Conservation (phyloP, 92 coral and sea anemone species). For the Parazoanthus darwini region DNA sequence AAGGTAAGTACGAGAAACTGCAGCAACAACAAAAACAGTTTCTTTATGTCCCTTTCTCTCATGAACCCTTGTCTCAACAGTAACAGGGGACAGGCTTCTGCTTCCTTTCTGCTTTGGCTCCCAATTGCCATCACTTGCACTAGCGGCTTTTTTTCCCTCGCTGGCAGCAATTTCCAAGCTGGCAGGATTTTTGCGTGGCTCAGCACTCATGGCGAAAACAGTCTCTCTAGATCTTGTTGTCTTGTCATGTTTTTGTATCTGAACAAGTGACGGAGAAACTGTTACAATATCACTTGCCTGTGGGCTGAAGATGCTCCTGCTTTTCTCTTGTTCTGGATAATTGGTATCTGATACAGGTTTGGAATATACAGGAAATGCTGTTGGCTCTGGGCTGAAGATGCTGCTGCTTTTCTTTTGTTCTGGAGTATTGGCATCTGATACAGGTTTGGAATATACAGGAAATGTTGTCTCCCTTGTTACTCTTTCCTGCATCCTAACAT, state of each 20-base stretch:
- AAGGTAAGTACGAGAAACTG: too few species aligned
- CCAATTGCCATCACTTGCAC: not conserved
- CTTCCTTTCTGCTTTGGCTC: not conserved
- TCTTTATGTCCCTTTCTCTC: slow-evolving; percentile 40
- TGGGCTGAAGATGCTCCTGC: slow-evolving; percentile 11
- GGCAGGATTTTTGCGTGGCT: not conserved
- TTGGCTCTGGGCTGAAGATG: slow-evolving; percentile 18
- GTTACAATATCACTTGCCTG: not conserved
- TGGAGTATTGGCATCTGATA: not conserved
- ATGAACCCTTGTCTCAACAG: slow-evolving; percentile 18
- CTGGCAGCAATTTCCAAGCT: not conserved
- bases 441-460: not conserved
- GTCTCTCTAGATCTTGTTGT: slow-evolving; percentile 14
- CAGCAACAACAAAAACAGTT: slow-evolving; percentile 52
- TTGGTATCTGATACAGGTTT: not conserved
- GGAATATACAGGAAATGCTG: slow-evolving; percentile 16
- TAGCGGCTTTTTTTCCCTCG: not conserved
- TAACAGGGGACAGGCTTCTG: slow-evolving; percentile 27
- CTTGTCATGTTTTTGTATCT: not conserved
- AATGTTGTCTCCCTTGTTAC: slow-evolving; percentile 13
- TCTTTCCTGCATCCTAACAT: not conserved
- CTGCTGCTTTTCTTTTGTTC: not conserved
- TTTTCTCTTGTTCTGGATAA: not conserved
- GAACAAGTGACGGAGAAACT: not conserved
- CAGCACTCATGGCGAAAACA: slow-evolving; percentile 44